These are phyloP conservation scores for Symphodus melops DNA, from an alignment of 2,113 vertebrate species.

Conservation along the genomic window DNA sequence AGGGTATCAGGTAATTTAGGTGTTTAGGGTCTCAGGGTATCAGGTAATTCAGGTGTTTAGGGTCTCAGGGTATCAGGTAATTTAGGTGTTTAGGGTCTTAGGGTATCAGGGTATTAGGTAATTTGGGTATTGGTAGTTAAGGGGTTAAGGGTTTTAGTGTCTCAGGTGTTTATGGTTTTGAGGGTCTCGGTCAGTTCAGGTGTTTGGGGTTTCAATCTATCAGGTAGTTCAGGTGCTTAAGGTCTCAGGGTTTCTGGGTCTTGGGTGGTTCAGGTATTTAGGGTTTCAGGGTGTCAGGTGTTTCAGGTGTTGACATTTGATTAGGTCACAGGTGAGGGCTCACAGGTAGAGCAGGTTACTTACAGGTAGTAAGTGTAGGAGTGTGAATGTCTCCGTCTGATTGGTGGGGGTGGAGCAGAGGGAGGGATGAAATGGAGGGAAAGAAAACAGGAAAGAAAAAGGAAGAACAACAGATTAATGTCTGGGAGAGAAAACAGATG, in stretches of 20 bases:
- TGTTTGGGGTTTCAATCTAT: background rate
- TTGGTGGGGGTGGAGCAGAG: constrained; percentile 47
- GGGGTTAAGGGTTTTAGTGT: background rate
- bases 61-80: no score
- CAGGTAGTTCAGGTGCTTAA: no score
- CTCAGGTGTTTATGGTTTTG: no score
- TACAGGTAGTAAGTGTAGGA: constrained; percentile 78
- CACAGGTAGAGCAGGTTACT: constrained; percentile 69
- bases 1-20: no score
- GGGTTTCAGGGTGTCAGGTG: background rate
- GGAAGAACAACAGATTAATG: constrained; percentile 68
- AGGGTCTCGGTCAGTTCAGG: no score
- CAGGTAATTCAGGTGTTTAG: background rate
- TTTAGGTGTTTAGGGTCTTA: background rate
- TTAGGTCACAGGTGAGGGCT: constrained; percentile 47
- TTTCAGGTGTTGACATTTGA: constrained; percentile 4
- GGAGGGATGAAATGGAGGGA: constrained; percentile 62
- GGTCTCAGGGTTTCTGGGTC: background rate
- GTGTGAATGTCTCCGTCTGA: constrained; percentile 74
- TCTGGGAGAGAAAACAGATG: constrained; percentile 51
- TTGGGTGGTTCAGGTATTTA: background rate
- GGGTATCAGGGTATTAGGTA: no score
- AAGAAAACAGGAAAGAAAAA: constrained; percentile 63
- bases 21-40: background rate
- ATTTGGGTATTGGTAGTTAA: no score